Conservation (phyloP, 2,888 invertebrate species). For the Drosophila yooni region DNA sequence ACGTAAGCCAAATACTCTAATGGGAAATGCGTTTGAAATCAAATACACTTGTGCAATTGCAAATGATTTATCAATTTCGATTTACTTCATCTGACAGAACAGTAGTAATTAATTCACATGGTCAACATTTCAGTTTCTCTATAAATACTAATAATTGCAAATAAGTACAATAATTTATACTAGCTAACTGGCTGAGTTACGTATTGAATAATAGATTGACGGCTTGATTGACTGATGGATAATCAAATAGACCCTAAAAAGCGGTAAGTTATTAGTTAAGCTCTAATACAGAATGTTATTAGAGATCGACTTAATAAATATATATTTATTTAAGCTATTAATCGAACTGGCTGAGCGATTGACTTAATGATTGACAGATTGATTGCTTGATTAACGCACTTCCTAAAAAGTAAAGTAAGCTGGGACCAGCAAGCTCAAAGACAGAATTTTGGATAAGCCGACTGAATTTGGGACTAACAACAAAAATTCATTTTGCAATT, state of each 20-base stretch:
- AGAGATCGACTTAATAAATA: not conserved
- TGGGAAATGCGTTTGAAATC: not conserved
- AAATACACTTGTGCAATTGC: not conserved
- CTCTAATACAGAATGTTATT: not conserved
- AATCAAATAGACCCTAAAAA: not conserved
- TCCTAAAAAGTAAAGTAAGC: not conserved
- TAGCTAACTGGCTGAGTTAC: not conserved
- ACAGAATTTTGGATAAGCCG: not conserved
- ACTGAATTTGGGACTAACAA: too few species aligned
- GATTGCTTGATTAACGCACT: not conserved
- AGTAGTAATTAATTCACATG: not conserved
- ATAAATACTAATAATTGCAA: not conserved
- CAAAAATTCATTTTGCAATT: too few species aligned
- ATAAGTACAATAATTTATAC: not conserved
- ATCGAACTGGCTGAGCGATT: not conserved
- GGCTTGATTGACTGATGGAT: not conserved
- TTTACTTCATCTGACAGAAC: not conserved
- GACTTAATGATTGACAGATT: not conserved
- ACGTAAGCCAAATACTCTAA: conserved; percentile 15
- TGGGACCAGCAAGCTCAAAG: not conserved
- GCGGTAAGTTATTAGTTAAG: not conserved
- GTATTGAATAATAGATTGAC: not conserved
- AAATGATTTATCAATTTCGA: not conserved
- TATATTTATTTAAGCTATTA: not conserved
- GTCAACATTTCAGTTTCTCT: not conserved